Conservation (phyloP, 1,140 invertebrate species). For the Aphis gossypii region DNA sequence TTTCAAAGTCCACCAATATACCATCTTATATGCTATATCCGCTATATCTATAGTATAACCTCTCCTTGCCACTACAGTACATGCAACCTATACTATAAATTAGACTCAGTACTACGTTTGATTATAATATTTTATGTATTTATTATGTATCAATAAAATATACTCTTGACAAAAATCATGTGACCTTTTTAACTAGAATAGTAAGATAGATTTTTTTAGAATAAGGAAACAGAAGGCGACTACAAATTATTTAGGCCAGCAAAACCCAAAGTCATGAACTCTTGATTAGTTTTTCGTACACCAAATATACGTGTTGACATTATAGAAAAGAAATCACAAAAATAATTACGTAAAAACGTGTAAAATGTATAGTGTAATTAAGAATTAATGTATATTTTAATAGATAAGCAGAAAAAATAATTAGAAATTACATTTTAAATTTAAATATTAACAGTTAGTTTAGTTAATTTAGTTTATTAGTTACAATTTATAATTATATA, state of each 20-base stretch:
- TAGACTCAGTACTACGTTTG: not conserved
- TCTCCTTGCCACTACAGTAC: not conserved
- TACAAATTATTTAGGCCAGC: slow-evolving; percentile 2
- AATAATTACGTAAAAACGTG: not conserved
- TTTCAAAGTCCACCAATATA: slow-evolving; percentile 27
- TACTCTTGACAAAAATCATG: not conserved
- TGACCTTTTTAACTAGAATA: slow-evolving; percentile 11
- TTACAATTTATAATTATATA: not conserved
- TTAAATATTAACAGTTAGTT: not conserved
- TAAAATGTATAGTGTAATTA: not conserved
- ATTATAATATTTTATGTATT: not conserved
- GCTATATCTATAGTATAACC: not conserved
- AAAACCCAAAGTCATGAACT: not conserved
- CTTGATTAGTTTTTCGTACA: not conserved
- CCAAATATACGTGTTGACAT: not conserved
- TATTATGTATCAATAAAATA: no score
- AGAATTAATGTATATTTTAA: slow-evolving; percentile 3
- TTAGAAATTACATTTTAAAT: not conserved
- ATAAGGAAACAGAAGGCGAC: not conserved
- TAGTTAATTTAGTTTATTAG: not conserved
- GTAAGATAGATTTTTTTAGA: slow-evolving; percentile 9
- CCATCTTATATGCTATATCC: not conserved
- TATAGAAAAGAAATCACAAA: not conserved
- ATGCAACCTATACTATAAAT: no score
- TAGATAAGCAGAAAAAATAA: not conserved